Percentiles rank a stretch among this genome's conserved stretches.
These are phyloP conservation scores for Caenorhabditis sp. DNA, from an alignment of 2,888 invertebrate species.

Conservation along the genomic window DNA sequence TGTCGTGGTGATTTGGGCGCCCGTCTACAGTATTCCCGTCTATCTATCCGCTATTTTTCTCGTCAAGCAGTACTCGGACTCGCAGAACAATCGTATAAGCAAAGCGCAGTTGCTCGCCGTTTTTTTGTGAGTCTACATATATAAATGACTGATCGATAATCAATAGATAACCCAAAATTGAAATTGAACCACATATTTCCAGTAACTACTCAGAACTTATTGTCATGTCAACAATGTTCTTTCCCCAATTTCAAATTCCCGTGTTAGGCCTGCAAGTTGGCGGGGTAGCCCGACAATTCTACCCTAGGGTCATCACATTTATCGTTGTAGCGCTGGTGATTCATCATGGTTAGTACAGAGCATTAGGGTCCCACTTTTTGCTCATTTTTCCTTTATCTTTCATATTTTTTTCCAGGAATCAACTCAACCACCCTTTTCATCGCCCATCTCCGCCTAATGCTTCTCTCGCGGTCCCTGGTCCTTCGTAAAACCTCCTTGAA, in stretches of 20 bases:
- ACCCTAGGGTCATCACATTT: conserved; percentile 31
- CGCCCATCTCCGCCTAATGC: conserved; percentile 34
- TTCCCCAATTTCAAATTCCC: conserved; percentile 35
- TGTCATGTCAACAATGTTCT: conserved; percentile 45
- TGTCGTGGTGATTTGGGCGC: conserved; percentile 34
- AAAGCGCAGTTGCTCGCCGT: conserved; percentile 29
- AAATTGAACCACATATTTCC: too few relatives aligned
- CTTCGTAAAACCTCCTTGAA: conserved; percentile 26
- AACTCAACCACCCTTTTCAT: conserved; percentile 40
- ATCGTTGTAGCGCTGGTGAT: conserved; percentile 28
- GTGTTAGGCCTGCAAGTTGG: conserved; percentile 46
- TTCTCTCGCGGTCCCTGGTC: conserved; percentile 35
- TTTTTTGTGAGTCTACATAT: conserved; percentile 34
- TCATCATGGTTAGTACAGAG: conserved; percentile 43
- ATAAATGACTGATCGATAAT: too few relatives aligned
- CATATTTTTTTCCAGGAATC: conserved; percentile 24
- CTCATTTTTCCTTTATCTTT: too few relatives aligned
- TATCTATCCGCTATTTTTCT: conserved; percentile 27
- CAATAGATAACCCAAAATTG: too few relatives aligned
- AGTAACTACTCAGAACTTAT: conserved; percentile 39
- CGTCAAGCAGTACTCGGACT: conserved; percentile 34
- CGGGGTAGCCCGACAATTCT: conserved; percentile 10
- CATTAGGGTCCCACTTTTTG: conserved; percentile 2
- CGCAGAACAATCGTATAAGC: conserved; percentile 27
- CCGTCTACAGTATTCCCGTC: conserved; percentile 34